phyloP scores from a whole-genome alignment of 2,888 invertebrate genomes.

The Drosophila setosimentum region DNA sequence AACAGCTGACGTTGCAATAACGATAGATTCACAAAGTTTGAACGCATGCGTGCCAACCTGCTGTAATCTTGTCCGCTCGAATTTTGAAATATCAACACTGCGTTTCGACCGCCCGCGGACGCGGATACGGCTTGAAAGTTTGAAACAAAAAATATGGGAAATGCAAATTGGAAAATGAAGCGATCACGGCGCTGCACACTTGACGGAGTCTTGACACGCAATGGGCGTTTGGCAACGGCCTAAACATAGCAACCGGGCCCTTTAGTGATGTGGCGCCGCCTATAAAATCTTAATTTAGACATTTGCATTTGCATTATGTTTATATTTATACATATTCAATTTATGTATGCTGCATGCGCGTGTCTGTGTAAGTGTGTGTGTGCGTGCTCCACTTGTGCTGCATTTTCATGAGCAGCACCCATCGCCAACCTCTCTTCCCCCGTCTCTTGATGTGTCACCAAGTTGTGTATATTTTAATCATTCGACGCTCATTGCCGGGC shows the following conservation, averaged over 20 bases:
- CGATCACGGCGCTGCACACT: slow-evolving; percentile 43
- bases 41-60: slow-evolving; percentile 59
- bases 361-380: slow-evolving; percentile 27
- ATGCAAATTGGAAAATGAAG: neutral
- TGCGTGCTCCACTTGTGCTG: slow-evolving; percentile 69
- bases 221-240: slow-evolving; percentile 46
- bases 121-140: slow-evolving; percentile 36
- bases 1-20: slow-evolving; percentile 26
- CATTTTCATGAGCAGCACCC: slow-evolving; percentile 63
- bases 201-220: slow-evolving; percentile 61
- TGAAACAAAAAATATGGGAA: neutral
- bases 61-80: slow-evolving; percentile 12
- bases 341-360: slow-evolving; percentile 14
- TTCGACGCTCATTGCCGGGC: slow-evolving; percentile 14
- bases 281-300: slow-evolving; percentile 66
- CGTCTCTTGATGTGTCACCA: neutral
- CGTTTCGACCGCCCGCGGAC: neutral
- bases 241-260: slow-evolving; percentile 57
- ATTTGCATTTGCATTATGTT: slow-evolving; percentile 65
- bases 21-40: slow-evolving; percentile 29
- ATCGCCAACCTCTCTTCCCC: neutral
- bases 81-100: slow-evolving; percentile 36
- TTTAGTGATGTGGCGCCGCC: slow-evolving; percentile 58
- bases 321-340: slow-evolving; percentile 56
- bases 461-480: slow-evolving; percentile 33